A percentile compares a stretch with the other conserved stretches of the same genome.
Conservation (phyloP, 2,113 vertebrate species). For the Bettongia penicillata region DNA sequence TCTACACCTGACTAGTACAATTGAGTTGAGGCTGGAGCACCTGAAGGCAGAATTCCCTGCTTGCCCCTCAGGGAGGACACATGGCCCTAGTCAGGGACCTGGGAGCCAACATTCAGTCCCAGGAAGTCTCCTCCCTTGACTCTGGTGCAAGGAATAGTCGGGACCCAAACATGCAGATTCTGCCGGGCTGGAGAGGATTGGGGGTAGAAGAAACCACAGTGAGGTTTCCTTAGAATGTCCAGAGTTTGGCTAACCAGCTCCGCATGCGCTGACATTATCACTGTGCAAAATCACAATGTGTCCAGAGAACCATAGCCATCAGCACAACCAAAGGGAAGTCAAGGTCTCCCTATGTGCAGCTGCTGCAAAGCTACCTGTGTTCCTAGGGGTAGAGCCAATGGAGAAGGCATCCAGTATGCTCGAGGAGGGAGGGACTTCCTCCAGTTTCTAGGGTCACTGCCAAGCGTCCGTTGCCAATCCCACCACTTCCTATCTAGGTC, state of each 20-base stretch:
- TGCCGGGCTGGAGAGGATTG: background rate
- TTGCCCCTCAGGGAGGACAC: background rate
- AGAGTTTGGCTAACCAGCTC: slow-evolving; percentile 47
- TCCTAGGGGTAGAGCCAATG: background rate
- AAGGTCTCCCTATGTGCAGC: background rate
- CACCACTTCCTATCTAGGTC: background rate
- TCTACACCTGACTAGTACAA: background rate
- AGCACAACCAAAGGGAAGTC: background rate
- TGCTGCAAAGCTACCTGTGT: background rate
- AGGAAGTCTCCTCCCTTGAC: background rate
- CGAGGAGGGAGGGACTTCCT: background rate
- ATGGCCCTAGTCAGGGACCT: too few species aligned
- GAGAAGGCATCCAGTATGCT: background rate
- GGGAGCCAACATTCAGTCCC: background rate
- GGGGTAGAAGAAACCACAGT: background rate
- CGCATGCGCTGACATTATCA: background rate
- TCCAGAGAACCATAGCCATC: slow-evolving; percentile 14
- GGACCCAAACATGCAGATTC: background rate
- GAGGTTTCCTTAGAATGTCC: slow-evolving; percentile 38
- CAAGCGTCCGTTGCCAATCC: background rate
- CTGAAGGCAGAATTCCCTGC: background rate
- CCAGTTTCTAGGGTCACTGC: background rate
- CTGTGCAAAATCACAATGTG: background rate
- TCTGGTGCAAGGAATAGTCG: background rate
- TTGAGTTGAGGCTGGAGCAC: background rate